Evolutionary conservation across 2,797 vertebrate species (phyloP).

Genomic region (Oryzias sinensis): DNA sequence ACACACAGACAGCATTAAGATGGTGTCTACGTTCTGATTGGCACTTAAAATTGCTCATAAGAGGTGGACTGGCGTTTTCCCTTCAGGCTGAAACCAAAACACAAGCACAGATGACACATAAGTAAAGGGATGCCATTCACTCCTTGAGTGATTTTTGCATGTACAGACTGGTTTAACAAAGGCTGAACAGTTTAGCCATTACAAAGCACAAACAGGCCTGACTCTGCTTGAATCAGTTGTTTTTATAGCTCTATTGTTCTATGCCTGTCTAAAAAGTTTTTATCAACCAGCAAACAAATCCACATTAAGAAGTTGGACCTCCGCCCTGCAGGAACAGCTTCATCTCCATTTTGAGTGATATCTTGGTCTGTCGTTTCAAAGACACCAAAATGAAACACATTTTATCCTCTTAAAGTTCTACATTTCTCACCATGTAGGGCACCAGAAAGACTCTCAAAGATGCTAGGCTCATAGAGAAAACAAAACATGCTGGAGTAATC

Average conservation of each 20-base stretch:
- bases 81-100: constrained; percentile 23
- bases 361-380: not conserved
- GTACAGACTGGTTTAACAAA: constrained; percentile 24
- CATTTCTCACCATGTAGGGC: too few species aligned
- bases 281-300: not conserved
- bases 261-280: too few species aligned
- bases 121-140: constrained; percentile 28
- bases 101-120: constrained; percentile 28
- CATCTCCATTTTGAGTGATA: not conserved
- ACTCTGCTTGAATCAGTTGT: too few species aligned
- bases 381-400: too few species aligned
- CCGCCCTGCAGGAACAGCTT: not conserved
- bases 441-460: too few species aligned
- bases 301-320: constrained; percentile 5
- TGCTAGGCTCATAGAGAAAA: too few species aligned
- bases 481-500: too few species aligned
- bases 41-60: constrained; percentile 29
- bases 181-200: constrained; percentile 13
- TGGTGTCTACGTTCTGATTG: constrained; percentile 21
- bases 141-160: constrained; percentile 23
- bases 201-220: constrained; percentile 1
- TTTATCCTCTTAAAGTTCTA: too few species aligned
- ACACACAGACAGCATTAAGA: constrained; percentile 30
- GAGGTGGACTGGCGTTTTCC: constrained; percentile 7
- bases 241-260: too few species aligned